Percentiles rank a stretch among this genome's conserved stretches.
Evolutionary conservation across 2,113 vertebrate species (phyloP).

Genomic region (Trochalopteron elliotii): DNA sequence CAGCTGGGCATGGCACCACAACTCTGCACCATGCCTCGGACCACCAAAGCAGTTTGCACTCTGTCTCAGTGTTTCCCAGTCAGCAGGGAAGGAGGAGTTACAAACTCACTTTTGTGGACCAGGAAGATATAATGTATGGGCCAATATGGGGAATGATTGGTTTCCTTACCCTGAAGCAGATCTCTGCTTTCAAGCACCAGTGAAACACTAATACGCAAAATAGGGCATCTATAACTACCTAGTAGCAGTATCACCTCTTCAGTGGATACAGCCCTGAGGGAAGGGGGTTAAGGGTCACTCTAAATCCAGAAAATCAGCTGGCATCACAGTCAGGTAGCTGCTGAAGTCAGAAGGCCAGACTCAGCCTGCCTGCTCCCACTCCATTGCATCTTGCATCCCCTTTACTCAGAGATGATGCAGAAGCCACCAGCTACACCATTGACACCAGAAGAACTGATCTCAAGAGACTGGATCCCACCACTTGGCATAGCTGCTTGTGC

Average conservation of each 20-base stretch:
- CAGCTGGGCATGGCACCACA: neutral
- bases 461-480: neutral
- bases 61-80: neutral
- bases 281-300: neutral
- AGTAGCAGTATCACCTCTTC: fast-evolving
- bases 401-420: neutral
- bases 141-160: neutral
- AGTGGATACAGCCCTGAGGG: neutral
- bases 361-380: neutral
- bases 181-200: neutral
- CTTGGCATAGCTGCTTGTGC: fast-evolving
- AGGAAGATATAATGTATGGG: neutral
- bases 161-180: neutral
- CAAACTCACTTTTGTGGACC: fast-evolving
- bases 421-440: neutral
- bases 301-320: neutral
- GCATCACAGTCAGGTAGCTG: neutral
- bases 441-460: neutral
- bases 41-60: fast-evolving
- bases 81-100: neutral
- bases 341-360: neutral
- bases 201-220: neutral
- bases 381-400: neutral
- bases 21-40: neutral
- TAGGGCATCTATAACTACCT: fast-evolving